A percentile compares a stretch with the other conserved stretches of the same genome.
Evolutionary conservation across 2,113 vertebrate genomes (phyloP).

Genomic region (Lamprologus tigripictilis): DNA sequence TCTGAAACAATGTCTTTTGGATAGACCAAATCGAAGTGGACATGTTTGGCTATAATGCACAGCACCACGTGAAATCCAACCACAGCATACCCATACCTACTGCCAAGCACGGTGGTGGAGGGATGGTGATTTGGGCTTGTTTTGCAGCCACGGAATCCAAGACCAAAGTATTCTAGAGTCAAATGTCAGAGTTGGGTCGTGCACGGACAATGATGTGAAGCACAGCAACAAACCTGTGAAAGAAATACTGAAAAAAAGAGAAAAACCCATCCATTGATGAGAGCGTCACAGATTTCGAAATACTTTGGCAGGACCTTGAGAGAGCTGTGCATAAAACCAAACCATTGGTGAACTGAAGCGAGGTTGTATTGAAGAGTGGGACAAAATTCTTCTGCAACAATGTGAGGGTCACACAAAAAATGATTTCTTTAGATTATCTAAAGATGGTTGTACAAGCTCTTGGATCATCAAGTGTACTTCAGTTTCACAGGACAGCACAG

Average conservation of each 20-base stretch:
- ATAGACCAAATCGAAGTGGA: not conserved
- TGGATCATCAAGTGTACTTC: not conserved
- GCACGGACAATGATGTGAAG: not conserved
- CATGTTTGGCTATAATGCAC: not conserved
- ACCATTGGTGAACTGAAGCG: not conserved
- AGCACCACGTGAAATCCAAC: not conserved
- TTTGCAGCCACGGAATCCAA: fast-evolving
- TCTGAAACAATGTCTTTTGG: not conserved
- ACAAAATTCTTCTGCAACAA: not conserved
- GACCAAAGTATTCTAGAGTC: not conserved
- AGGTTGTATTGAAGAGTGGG: not conserved
- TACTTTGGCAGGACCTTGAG: not conserved
- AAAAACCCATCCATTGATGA: not conserved
- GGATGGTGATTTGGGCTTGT: not conserved
- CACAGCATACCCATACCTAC: not conserved
- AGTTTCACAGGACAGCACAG: not conserved
- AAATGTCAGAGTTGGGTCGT: not conserved
- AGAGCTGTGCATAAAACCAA: not conserved
- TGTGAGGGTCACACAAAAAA: not conserved
- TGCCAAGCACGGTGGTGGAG: not conserved
- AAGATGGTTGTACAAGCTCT: not conserved
- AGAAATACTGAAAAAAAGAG: not conserved
- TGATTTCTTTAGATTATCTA: not conserved
- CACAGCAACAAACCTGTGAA: not conserved
- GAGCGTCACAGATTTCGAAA: fast-evolving